Evolutionary conservation across 2,888 invertebrate genomes (phyloP).

Genomic region (Yponomeuta malinellus): DNA sequence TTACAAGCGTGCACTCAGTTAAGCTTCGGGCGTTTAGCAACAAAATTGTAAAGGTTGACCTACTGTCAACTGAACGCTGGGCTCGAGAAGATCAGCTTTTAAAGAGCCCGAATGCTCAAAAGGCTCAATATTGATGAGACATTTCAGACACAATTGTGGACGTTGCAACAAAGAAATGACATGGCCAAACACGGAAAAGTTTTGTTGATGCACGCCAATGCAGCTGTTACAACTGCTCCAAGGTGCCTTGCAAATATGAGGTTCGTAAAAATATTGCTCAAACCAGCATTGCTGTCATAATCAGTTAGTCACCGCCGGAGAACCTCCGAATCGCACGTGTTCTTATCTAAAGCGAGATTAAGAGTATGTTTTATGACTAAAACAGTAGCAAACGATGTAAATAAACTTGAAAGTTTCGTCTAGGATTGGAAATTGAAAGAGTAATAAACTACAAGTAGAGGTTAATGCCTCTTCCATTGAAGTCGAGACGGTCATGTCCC

Average conservation of each 20-base stretch:
- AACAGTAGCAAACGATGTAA: neutral
- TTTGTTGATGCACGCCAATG: neutral
- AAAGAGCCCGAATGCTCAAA: no score
- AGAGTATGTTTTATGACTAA: neutral
- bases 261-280: neutral
- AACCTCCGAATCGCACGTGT: neutral
- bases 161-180: neutral
- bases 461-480: neutral
- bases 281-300: neutral
- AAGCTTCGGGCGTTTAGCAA: no score
- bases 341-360: neutral
- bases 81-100: no score
- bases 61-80: no score
- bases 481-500: neutral
- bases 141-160: neutral
- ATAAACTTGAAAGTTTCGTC: neutral
- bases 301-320: neutral
- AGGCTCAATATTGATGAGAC: no score
- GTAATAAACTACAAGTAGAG: neutral
- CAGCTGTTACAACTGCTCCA: neutral
- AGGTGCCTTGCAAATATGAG: neutral
- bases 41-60: no score
- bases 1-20: no score
- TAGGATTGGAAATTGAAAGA: neutral
- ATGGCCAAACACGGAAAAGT: neutral